Conservation (phyloP, 2,888 invertebrate species). For the Eudemis profundana region DNA sequence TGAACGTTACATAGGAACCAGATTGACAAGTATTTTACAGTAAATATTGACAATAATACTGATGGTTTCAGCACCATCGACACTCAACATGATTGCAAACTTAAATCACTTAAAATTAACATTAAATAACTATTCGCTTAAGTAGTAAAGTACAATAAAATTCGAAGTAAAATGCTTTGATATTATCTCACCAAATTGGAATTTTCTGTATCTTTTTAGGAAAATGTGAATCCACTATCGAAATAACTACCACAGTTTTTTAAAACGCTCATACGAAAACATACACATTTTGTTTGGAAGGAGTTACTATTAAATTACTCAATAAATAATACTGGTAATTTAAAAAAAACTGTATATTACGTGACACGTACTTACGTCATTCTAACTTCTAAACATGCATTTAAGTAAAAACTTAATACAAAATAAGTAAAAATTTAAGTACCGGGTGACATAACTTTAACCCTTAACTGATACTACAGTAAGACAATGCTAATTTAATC, state of each 20-base stretch:
- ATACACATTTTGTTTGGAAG: background rate
- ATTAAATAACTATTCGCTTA: slow-evolving; percentile 41
- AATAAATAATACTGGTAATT: slow-evolving; percentile 38
- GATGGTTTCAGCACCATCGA: slow-evolving; percentile 44
- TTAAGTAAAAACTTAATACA: slow-evolving; percentile 12
- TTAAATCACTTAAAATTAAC: slow-evolving; percentile 48
- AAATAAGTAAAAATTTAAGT: slow-evolving; percentile 12
- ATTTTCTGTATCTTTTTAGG: slow-evolving; percentile 10
- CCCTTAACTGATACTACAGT: background rate
- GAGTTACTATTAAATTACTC: slow-evolving; percentile 21
- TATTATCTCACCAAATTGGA: slow-evolving; percentile 27
- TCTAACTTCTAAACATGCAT: background rate
- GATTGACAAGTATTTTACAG: slow-evolving; percentile 24
- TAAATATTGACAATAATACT: slow-evolving; percentile 42
- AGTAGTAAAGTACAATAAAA: slow-evolving; percentile 29
- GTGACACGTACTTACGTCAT: background rate
- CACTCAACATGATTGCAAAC: slow-evolving; percentile 51
- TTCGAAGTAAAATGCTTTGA: slow-evolving; percentile 39
- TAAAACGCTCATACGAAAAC: background rate
- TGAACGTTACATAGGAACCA: slow-evolving; percentile 33
- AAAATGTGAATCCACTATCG: slow-evolving; percentile 9
- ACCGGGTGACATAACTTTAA: background rate
- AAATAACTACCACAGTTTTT: background rate
- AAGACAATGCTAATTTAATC: too few species aligned
- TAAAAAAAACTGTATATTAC: slow-evolving; percentile 9